Base-by-base conservation (phyloP, 2,797 vertebrate genomes). In the Sebastolobus altivelis region DNA sequence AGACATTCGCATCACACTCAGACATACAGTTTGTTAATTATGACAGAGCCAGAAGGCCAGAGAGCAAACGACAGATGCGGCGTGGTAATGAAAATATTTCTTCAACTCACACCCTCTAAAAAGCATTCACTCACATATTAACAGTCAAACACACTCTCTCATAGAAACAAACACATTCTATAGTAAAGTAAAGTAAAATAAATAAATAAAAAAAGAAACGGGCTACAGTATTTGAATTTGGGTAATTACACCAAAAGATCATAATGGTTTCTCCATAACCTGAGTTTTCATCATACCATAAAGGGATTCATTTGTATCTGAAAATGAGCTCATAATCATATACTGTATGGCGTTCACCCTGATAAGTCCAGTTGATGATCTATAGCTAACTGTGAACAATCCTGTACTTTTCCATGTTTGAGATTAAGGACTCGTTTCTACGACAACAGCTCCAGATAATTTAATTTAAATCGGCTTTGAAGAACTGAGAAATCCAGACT, bases 61-160 rank as follows among this genome's bases (percentile, higher is more conserved):
- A 55, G 43, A 52, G 46, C 14, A 79, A 72, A 83, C 33, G 77
- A 54, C 87, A 89, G 85, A 86, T 90, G 87, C 71, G 73, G 35
- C 38, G 6, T 43, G 8, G 8, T 79, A 61, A 76, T 77, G 29
- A 79, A 82, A 29, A 54, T 55, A 65, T 35, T 38, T 65, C 46
- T 20, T 76, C 61, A 71, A n/a, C n/a, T 62, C 20, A 65, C 8
- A 65, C 29, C 16, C 16, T 43, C 5, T 43, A n/a, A 75, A 67
- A 60, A 8, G 12, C n/a, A n/a, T 31, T 54, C 27, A 35, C 6
- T 65, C 55, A 52, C 18, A 35, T 9, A 58, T 43, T 11, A 33
- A 79, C 22, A 58, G 27, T 35, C 25, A n/a, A 25, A 54, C 29
- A 38, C 49, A 59, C 27, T 18, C 22, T 71, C 49, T 37, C 27